Conservation (phyloP, 2,113 vertebrate genomes). For the Eulacestoma nigropectus region DNA sequence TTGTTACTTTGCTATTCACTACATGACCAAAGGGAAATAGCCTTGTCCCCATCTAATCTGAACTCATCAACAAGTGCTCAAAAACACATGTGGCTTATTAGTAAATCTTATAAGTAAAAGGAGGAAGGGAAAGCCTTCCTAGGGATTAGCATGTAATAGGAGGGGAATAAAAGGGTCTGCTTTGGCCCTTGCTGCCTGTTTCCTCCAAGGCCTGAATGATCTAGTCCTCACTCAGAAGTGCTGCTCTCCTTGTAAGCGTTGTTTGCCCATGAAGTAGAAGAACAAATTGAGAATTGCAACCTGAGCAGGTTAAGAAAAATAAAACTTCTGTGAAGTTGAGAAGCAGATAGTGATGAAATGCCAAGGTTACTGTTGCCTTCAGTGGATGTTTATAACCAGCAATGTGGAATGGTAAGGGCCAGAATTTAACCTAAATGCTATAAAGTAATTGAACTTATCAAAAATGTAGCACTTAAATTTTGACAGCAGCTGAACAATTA, state of each 20-base stretch:
- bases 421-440: neutral
- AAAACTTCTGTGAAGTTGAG: neutral
- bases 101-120: neutral
- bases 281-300: neutral
- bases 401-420: neutral
- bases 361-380: neutral
- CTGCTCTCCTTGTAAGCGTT: neutral
- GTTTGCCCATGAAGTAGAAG: neutral
- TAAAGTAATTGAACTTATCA: neutral
- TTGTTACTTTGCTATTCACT: neutral
- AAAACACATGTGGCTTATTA: neutral
- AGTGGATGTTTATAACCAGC: neutral
- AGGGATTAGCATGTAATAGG: neutral
- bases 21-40: constrained; percentile 20
- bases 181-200: neutral
- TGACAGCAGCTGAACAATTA: neutral
- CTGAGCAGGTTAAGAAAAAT: neutral
- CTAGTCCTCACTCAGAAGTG: neutral
- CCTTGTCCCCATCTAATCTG: neutral
- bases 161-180: neutral
- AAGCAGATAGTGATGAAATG: neutral
- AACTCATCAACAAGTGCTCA: constrained; percentile 25
- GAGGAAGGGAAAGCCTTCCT: neutral
- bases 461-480: neutral
- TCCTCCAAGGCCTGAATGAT: accelerated